Conservation (phyloP, 2,113 vertebrate genomes). For the Strix aluco region DNA sequence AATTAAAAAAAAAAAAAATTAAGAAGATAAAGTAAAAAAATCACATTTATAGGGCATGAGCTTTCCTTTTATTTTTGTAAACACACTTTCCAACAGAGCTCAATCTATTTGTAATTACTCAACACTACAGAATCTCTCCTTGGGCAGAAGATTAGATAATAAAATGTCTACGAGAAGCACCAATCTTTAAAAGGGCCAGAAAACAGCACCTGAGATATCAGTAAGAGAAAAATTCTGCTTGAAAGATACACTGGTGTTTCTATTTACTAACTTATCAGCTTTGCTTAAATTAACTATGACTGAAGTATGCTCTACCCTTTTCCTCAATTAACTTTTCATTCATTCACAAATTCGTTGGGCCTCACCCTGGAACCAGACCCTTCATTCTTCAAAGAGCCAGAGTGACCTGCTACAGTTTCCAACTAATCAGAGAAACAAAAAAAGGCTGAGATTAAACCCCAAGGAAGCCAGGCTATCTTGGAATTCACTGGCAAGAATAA, state of each 20-base stretch:
- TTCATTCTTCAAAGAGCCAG: conserved; percentile 74
- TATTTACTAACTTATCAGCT: conserved; percentile 64
- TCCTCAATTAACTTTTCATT: conserved; percentile 77
- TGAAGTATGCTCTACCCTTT: conserved; percentile 71
- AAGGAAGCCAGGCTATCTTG: conserved; percentile 55
- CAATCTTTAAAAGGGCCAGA: conserved; percentile 49
- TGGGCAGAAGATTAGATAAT: conserved; percentile 60
- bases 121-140: conserved; percentile 55
- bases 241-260: conserved; percentile 58
- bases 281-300: conserved; percentile 67
- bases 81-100: not conserved
- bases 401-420: conserved; percentile 71
- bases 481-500: conserved; percentile 64
- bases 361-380: conserved; percentile 73
- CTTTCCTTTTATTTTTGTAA: conserved; percentile 14
- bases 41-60: not conserved
- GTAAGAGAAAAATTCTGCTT: conserved; percentile 55
- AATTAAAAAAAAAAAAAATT: not conserved
- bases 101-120: conserved; percentile 44
- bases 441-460: conserved; percentile 60
- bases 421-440: conserved; percentile 71
- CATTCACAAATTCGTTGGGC: conserved; percentile 79
- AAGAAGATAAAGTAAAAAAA: not conserved
- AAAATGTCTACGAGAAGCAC: conserved; percentile 52
- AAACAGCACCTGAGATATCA: conserved; percentile 62